phyloP scores from a whole-genome alignment of 2,888 invertebrate genomes.

The Himalopsyche tibetana region DNA sequence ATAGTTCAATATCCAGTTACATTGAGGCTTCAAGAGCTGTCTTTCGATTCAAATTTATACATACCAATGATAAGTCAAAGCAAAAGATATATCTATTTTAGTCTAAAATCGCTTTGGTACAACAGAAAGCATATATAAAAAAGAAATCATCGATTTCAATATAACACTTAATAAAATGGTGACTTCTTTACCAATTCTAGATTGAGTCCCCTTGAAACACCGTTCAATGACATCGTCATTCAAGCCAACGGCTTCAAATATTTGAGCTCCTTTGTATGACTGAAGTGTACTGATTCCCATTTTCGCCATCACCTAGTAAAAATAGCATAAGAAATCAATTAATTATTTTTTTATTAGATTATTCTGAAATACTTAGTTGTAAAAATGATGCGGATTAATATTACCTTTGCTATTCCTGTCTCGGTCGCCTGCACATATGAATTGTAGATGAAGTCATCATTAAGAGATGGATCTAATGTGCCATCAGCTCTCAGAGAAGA shows the following conservation, averaged over 20 bases:
- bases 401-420: conserved; percentile 90
- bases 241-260: conserved; percentile 98
- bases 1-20: no score
- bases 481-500: conserved; percentile 90
- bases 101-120: no score
- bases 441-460: conserved; percentile 88
- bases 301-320: conserved; percentile 90
- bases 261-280: conserved; percentile 99
- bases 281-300: conserved; percentile 99
- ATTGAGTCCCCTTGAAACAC: conserved; percentile 90
- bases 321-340: background rate
- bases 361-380: background rate
- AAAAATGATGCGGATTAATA: background rate
- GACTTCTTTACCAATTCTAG: conserved; percentile 76
- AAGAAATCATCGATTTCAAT: no score
- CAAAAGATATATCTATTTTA: no score
- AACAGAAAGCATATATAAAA: no score
- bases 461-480: conserved; percentile 85
- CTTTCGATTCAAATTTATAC: no score
- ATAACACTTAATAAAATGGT: background rate
- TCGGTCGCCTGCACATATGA: conserved; percentile 95
- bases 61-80: no score
- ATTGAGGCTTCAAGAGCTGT: no score
- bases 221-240: conserved; percentile 94
- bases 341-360: background rate